Evolutionary conservation across 2,113 vertebrate genomes (phyloP), one percentile per base, ranked within the genome.

Genomic region (Scomber colias): DNA sequence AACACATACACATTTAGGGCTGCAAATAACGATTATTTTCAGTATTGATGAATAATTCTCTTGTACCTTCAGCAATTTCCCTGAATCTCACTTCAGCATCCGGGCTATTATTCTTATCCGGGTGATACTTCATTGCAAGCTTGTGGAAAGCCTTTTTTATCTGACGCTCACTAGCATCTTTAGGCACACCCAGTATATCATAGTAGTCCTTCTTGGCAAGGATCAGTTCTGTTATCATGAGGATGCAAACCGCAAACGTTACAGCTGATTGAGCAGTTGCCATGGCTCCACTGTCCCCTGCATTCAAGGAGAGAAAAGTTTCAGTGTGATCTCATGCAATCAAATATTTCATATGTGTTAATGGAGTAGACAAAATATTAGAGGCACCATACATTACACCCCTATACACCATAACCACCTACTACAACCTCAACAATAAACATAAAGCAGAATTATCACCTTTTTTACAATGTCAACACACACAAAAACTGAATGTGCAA

Each of bases 101-200:
- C 2, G 97, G 97, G 83, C 95, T 97, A 92, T 97, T 99, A 91
- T 98, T 98, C 92, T 96, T 98, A 92, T 99, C 98, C 21, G 98
- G 98, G 72, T 99, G 98, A 88, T 97, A 97, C 81, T 97, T 98
- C 97, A 98, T 97, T 40, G 97, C 97, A 69, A 99, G 94, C 77
- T 95, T 98, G 90, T 99, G 97, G 94, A 99, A 99, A 15, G 97
- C 97, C 81, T 99, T 99, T 91, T 99, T 99, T 72, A 99, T 97
- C 87, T 99, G 98, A 50, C 97, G 96, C 53, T 97, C 97, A 45
- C 95, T 96, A 21, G 98, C 97, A 66, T 95, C 97, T 93, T 95
- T 98, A 30, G 97, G 96, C 79, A 99, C 96, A 77, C 98, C 97
- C 83, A 99, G 92, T 69, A 98, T 96, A 71, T 97, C 97, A 66